Evolutionary conservation across 1,140 invertebrate species (phyloP).

Genomic region (Coboldia fuscipes): DNA sequence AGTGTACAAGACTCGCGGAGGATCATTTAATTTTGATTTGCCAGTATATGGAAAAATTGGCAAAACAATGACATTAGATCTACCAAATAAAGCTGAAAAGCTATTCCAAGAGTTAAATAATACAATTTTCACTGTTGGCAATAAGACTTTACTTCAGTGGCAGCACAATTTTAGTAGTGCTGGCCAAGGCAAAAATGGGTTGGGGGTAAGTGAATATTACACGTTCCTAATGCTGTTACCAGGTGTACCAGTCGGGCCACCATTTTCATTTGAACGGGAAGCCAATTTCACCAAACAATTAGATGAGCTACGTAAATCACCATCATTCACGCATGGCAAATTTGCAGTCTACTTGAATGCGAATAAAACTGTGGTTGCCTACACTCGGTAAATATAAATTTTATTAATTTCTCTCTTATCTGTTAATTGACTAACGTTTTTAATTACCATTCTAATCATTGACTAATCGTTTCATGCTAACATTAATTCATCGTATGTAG

Average conservation of each 20-base stretch:
- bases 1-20: slow-evolving; percentile 7
- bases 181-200: slow-evolving; percentile 6
- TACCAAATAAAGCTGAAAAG: slow-evolving; percentile 5
- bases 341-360: slow-evolving; percentile 20
- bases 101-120: slow-evolving; percentile 9
- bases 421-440: neutral
- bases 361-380: slow-evolving; percentile 32
- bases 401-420: neutral
- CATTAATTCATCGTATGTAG: neutral
- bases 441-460: neutral
- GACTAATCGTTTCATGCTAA: neutral
- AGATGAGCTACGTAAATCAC: slow-evolving; percentile 19
- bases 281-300: slow-evolving; percentile 18
- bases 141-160: slow-evolving; percentile 17
- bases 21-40: slow-evolving; percentile 12
- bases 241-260: slow-evolving; percentile 42
- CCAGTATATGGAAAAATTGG: slow-evolving; percentile 15
- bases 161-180: slow-evolving; percentile 10
- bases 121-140: slow-evolving; percentile 6
- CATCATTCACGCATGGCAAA: slow-evolving; percentile 32
- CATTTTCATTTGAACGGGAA: slow-evolving; percentile 24
- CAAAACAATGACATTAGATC: slow-evolving; percentile 6
- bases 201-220: slow-evolving; percentile 26
- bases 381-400: slow-evolving; percentile 28
- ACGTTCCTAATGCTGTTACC: slow-evolving; percentile 46